Conservation (phyloP, 2,888 invertebrate species). For the Lasioglossum malachurum region DNA sequence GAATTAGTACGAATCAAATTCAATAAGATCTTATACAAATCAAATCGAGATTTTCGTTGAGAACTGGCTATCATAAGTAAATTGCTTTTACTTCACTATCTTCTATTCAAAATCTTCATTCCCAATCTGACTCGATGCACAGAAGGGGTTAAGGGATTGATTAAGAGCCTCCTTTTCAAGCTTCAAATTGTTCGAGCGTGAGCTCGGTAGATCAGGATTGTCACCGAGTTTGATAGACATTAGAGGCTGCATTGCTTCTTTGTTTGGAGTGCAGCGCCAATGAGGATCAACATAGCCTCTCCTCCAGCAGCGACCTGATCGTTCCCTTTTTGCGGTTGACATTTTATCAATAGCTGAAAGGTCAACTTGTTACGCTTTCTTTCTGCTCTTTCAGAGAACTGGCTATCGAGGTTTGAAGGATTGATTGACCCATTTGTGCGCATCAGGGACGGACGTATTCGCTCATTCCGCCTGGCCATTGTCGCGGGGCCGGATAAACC, state of each 20-base stretch:
- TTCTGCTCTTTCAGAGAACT: not conserved
- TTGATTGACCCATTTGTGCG: slow-evolving; percentile 6
- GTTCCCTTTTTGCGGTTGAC: slow-evolving; percentile 13
- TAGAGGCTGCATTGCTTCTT: slow-evolving; percentile 29
- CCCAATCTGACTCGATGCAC: not conserved
- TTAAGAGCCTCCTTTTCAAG: not conserved
- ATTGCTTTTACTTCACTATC: too few relatives aligned
- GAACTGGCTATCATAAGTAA: too few relatives aligned
- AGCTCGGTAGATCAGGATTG: not conserved
- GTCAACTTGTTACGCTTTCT: slow-evolving; percentile 16
- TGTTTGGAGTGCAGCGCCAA: slow-evolving; percentile 36
- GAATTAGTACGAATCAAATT: too few relatives aligned
- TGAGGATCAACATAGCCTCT: slow-evolving; percentile 42
- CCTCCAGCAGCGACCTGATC: slow-evolving; percentile 11
- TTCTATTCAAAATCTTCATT: not conserved
- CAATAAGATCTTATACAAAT: too few relatives aligned
- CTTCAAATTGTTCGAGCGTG: not conserved
- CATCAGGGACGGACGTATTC: not conserved
- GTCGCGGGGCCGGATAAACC: not conserved
- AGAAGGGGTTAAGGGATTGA: not conserved
- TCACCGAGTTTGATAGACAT: not conserved
- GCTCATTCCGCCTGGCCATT: not conserved
- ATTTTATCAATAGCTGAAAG: slow-evolving; percentile 19
- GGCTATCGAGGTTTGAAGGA: not conserved
- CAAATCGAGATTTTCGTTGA: too few relatives aligned